Percentiles rank a stretch among this genome's conserved stretches.
Evolutionary conservation across 2,113 vertebrate species (phyloP).

Genomic region (Thomomys bottae): DNA sequence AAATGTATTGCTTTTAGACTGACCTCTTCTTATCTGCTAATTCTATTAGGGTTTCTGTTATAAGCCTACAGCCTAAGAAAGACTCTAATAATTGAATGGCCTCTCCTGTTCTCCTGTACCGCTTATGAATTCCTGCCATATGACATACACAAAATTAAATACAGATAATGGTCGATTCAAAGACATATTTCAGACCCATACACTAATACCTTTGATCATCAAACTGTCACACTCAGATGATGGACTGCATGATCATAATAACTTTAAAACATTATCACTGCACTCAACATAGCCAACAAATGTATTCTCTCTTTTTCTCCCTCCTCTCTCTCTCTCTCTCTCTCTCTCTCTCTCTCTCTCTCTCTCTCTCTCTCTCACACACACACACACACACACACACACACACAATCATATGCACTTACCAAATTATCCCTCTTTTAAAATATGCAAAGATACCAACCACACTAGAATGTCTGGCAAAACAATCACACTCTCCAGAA

Average conservation of each 20-base stretch:
- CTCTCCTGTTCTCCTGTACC: neutral
- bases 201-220: neutral
- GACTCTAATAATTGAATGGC: constrained; percentile 27
- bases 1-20: neutral
- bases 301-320: no score
- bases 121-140: neutral
- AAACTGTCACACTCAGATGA: neutral
- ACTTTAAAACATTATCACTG: neutral
- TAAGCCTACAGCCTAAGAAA: constrained; percentile 20
- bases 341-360: no score
- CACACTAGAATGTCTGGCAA: neutral
- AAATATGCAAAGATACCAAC: neutral
- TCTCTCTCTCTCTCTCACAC: neutral
- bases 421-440: neutral
- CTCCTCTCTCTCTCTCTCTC: no score
- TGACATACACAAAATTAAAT: constrained; percentile 20
- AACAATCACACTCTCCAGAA: neutral
- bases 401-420: neutral
- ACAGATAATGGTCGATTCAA: neutral
- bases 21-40: constrained; percentile 34
- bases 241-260: neutral
- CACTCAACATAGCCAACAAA: no score
- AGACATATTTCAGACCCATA: neutral
- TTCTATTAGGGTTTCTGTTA: constrained; percentile 40
- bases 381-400: neutral